A percentile compares a stretch with the other conserved stretches of the same genome.
Evolutionary conservation across 2,888 invertebrate species (phyloP).

Genomic region (Atethmia centrago): DNA sequence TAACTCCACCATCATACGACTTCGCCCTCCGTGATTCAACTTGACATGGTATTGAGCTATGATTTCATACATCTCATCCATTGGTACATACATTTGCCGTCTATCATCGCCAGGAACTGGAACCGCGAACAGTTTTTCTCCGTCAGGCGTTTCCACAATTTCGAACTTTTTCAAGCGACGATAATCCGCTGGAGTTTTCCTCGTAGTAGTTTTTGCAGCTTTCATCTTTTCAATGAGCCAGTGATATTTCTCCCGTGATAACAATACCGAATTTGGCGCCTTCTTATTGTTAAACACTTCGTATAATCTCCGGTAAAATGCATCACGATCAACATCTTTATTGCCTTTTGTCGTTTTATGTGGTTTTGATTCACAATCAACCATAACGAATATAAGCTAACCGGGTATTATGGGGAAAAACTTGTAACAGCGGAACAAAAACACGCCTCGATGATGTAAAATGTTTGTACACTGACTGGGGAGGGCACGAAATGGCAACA

Average conservation of each 20-base stretch:
- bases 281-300: conserved; percentile 69
- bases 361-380: conserved; percentile 32
- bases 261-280: conserved; percentile 70
- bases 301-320: conserved; percentile 72
- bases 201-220: conserved; percentile 65
- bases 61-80: conserved; percentile 80
- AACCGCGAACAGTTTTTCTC: conserved; percentile 71
- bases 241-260: conserved; percentile 72
- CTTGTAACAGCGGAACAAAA: conserved; percentile 27
- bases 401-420: conserved; percentile 50
- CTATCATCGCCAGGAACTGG: conserved; percentile 61
- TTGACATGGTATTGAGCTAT: conserved; percentile 74
- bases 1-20: conserved; percentile 73
- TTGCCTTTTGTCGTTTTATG: conserved; percentile 1
- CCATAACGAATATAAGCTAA: conserved; percentile 27
- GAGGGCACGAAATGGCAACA: conserved; percentile 62
- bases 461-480: conserved; percentile 66
- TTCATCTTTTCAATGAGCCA: conserved; percentile 73
- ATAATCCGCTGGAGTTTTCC: conserved; percentile 73
- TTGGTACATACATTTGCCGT: conserved; percentile 66
- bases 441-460: conserved; percentile 26
- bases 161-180: conserved; percentile 75
- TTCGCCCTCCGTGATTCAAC: conserved; percentile 77
- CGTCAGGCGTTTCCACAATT: conserved; percentile 70
- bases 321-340: conserved; percentile 69